Conservation (phyloP, 1,140 invertebrate genomes). For the Macrosteles quadrilineatus region DNA sequence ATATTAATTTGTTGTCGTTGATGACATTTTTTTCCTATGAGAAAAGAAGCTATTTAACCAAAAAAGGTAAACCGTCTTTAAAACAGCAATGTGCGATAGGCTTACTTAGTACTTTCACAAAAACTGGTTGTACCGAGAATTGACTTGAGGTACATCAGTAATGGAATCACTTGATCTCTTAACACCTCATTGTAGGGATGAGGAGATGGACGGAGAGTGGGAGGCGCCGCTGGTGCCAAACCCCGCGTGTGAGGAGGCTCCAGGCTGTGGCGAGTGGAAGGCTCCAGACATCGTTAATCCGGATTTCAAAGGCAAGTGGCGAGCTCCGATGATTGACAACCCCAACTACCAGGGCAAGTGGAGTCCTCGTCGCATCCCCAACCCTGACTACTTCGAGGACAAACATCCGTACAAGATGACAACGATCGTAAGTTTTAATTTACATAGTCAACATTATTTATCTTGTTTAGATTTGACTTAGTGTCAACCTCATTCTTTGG, state of each 20-base stretch:
- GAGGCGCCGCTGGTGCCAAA: constrained; percentile 93
- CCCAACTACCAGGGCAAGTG: constrained; percentile 95
- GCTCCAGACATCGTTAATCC: constrained; percentile 87
- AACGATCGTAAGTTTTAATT: constrained; percentile 76
- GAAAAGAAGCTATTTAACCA: too few relatives aligned
- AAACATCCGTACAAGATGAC: constrained; percentile 88
- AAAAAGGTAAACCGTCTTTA: too few relatives aligned
- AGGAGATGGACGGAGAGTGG: constrained; percentile 98
- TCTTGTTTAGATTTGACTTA: background rate
- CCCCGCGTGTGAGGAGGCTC: constrained; percentile 78
- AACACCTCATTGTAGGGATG: constrained; percentile 63
- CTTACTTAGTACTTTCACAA: too few relatives aligned
- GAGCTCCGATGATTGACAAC: constrained; percentile 86
- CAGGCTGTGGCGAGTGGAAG: constrained; percentile 92
- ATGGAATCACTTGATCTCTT: background rate
- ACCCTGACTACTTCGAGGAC: constrained; percentile 94
- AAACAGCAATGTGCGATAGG: too few relatives aligned
- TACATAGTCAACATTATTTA: background rate
- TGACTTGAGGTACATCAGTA: too few relatives aligned
- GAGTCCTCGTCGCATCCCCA: constrained; percentile 82
- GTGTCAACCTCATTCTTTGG: too few relatives aligned
- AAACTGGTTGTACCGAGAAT: too few relatives aligned
- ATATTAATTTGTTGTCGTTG: too few relatives aligned
- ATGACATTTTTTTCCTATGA: too few relatives aligned
- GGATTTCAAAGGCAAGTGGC: constrained; percentile 91